phyloP scores from a whole-genome alignment of 2,888 invertebrate species.

The Lacanobia wlatinum region DNA sequence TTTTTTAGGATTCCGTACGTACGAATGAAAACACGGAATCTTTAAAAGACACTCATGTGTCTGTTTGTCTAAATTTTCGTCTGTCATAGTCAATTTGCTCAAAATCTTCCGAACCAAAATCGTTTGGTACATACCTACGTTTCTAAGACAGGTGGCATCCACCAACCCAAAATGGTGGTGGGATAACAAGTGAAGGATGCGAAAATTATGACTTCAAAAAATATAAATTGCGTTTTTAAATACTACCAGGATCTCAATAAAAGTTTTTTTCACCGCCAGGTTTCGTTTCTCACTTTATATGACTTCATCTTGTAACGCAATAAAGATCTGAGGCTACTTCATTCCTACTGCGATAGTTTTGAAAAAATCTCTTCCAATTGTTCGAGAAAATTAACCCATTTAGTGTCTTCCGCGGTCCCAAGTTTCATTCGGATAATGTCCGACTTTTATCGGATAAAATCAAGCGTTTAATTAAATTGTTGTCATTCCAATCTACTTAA shows the following conservation, averaged over 20 bases:
- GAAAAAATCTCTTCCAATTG: neutral
- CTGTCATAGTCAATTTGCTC: neutral
- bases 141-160: no score
- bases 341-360: neutral
- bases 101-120: neutral
- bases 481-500: slow-evolving; percentile 12
- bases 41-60: neutral
- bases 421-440: slow-evolving; percentile 27
- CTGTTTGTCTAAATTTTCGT: neutral
- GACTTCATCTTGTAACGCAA: no score
- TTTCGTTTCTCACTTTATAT: no score
- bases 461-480: slow-evolving; percentile 30
- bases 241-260: no score
- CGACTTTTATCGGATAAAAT: slow-evolving; percentile 14
- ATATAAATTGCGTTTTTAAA: no score
- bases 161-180: no score
- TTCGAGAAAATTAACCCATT: slow-evolving; percentile 23
- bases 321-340: neutral
- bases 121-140: no score
- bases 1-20: no score
- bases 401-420: slow-evolving; percentile 1
- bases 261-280: no score
- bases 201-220: no score
- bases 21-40: neutral
- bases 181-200: no score